phyloP scores from a whole-genome alignment of 2,113 vertebrate species.

The Saguinus imperator region DNA sequence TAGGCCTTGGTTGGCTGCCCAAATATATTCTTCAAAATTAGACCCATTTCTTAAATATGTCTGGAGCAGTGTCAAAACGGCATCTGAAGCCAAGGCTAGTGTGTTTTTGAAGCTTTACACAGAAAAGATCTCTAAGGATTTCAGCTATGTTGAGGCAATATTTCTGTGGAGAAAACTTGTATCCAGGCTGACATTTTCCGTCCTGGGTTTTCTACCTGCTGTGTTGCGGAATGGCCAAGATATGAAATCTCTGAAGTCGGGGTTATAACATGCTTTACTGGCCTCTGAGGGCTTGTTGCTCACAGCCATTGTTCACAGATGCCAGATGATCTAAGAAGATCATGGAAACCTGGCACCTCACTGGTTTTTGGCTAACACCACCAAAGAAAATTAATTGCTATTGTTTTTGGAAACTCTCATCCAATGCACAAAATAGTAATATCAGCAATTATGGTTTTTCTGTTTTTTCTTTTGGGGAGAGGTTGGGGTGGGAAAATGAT shows the following conservation, averaged over 20 bases:
- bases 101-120: conserved; percentile 54
- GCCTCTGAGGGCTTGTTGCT: conserved; percentile 60
- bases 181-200: conserved; percentile 77
- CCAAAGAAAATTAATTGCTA: conserved; percentile 75
- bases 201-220: conserved; percentile 74
- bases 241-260: conserved; percentile 48
- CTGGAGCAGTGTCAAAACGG: conserved; percentile 55
- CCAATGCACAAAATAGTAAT: conserved; percentile 53
- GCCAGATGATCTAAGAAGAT: conserved; percentile 70
- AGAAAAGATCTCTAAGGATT: conserved; percentile 64
- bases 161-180: conserved; percentile 73
- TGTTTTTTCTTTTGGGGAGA: conserved; percentile 1
- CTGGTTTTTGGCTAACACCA: conserved; percentile 60
- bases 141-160: conserved; percentile 72
- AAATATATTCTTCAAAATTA: conserved; percentile 67
- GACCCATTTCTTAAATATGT: conserved; percentile 72
- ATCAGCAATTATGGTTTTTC: conserved; percentile 41
- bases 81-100: conserved; percentile 54
- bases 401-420: conserved; percentile 71
- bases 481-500: background rate
- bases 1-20: conserved; percentile 58
- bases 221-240: conserved; percentile 69
- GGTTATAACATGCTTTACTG: conserved; percentile 67
- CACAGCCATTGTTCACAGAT: conserved; percentile 64
- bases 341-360: conserved; percentile 73